Evolutionary conservation across 2,888 invertebrate species (phyloP).

Genomic region (Netelia melanura): DNA sequence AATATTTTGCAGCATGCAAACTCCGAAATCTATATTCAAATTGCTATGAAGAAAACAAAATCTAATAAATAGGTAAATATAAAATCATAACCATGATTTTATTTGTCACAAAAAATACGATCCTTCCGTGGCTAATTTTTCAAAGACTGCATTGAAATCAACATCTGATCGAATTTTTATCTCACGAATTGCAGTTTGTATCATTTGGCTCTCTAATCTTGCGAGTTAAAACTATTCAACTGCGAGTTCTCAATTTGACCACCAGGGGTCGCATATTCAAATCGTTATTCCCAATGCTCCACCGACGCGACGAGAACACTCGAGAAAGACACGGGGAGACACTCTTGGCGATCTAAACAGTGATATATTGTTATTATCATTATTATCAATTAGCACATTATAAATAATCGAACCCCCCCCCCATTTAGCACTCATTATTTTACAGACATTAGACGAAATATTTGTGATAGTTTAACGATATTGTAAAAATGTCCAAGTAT

Average conservation of each 20-base stretch:
- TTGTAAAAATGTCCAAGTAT: too few species aligned
- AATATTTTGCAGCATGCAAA: not conserved
- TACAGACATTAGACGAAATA: too few species aligned
- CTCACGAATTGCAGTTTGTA: not conserved
- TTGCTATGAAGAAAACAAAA: not conserved
- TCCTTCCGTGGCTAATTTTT: not conserved
- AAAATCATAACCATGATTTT: not conserved
- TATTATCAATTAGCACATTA: conserved; percentile 46
- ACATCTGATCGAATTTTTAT: not conserved
- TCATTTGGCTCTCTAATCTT: not conserved
- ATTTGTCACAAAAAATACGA: not conserved
- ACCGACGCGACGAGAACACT: not conserved
- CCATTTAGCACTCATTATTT: not conserved
- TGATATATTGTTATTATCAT: conserved; percentile 46
- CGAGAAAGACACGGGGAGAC: not conserved
- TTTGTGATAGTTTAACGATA: too few species aligned
- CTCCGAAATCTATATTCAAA: not conserved
- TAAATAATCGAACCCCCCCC: conserved; percentile 28
- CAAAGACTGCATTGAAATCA: not conserved
- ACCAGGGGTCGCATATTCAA: not conserved
- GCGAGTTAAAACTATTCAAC: not conserved
- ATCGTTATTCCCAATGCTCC: not conserved
- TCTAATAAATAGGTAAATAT: not conserved
- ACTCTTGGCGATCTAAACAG: conserved; percentile 35
- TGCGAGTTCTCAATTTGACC: not conserved